A percentile compares a stretch with the other conserved stretches of the same genome.
Conservation (phyloP, 2,888 invertebrate genomes). For the Lamellibrachia columna region DNA sequence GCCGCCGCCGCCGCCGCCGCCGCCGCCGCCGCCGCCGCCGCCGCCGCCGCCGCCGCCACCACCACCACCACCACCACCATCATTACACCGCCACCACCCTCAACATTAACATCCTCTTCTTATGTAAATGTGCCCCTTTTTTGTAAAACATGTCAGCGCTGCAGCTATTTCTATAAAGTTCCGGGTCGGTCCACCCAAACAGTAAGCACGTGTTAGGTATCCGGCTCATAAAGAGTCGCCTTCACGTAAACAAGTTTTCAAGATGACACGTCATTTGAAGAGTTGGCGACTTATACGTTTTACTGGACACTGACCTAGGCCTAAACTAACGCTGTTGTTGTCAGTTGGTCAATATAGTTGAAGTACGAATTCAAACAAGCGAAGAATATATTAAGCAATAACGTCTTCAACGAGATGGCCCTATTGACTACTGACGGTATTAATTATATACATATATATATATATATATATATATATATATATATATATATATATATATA, state of each 20-base stretch:
- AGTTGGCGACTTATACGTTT: not conserved
- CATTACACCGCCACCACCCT: no score
- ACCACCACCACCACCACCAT: no score
- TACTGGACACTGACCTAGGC: not conserved
- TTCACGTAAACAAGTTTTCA: slow-evolving; percentile 5
- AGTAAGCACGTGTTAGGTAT: not conserved
- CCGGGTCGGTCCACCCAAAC: not conserved
- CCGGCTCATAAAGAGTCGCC: not conserved
- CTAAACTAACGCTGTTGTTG: not conserved
- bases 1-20: not conserved
- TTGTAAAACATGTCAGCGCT: not conserved
- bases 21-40: not conserved
- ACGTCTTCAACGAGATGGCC: not conserved
- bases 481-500: not conserved
- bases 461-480: not conserved
- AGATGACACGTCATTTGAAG: not conserved
- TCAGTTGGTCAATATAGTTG: not conserved
- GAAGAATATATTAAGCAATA: not conserved
- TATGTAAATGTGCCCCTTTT: no score
- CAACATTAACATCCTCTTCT: no score
- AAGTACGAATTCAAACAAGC: not conserved
- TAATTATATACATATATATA: not conserved
- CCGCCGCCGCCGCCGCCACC: not conserved
- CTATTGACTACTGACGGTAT: not conserved
- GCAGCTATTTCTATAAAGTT: not conserved